A percentile compares a stretch with the other conserved stretches of the same genome.
These are phyloP conservation scores for Oryzias curvinotus DNA, from an alignment of 2,113 vertebrate genomes.

Conservation along the genomic window DNA sequence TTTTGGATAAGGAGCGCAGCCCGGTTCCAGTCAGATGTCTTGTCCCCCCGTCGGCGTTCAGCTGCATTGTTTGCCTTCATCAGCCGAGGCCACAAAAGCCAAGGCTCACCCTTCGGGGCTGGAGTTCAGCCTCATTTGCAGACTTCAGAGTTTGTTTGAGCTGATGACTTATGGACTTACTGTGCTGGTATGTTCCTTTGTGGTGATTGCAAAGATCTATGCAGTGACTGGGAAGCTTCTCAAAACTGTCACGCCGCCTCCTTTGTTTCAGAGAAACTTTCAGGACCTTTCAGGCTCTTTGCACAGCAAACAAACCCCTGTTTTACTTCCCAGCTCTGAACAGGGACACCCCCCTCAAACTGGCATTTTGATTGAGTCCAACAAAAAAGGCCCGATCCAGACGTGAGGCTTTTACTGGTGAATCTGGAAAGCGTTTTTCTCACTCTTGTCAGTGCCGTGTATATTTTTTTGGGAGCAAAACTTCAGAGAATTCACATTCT, in stretches of 20 bases:
- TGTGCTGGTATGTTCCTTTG: constrained; percentile 75
- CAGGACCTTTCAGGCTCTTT: constrained; percentile 50
- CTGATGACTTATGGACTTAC: constrained; percentile 76
- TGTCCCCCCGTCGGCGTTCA: constrained; percentile 41
- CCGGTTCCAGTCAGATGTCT: constrained; percentile 26
- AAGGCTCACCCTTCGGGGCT: constrained; percentile 54
- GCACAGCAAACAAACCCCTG: constrained; percentile 43
- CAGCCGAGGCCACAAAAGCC: constrained; percentile 59
- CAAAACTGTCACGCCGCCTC: constrained; percentile 65
- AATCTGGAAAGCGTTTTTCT: constrained; percentile 68
- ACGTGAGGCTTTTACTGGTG: constrained; percentile 40
- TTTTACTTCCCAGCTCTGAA: constrained; percentile 41
- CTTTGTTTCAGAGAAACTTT: constrained; percentile 67
- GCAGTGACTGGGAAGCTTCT: constrained; percentile 58
- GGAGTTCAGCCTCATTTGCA: constrained; percentile 75
- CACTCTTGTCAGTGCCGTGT: constrained; percentile 46
- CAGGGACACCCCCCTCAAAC: constrained; percentile 35
- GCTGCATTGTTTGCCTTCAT: constrained; percentile 67
- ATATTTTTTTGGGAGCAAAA: constrained; percentile 46
- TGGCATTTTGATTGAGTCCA: constrained; percentile 46
- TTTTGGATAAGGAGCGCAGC: neutral
- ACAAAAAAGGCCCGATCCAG: constrained; percentile 50
- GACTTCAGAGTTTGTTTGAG: constrained; percentile 78
- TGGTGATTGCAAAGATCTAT: constrained; percentile 73
- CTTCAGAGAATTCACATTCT: constrained; percentile 61